Conservation (phyloP, 1,140 invertebrate species). For the Maniola jurtina region DNA sequence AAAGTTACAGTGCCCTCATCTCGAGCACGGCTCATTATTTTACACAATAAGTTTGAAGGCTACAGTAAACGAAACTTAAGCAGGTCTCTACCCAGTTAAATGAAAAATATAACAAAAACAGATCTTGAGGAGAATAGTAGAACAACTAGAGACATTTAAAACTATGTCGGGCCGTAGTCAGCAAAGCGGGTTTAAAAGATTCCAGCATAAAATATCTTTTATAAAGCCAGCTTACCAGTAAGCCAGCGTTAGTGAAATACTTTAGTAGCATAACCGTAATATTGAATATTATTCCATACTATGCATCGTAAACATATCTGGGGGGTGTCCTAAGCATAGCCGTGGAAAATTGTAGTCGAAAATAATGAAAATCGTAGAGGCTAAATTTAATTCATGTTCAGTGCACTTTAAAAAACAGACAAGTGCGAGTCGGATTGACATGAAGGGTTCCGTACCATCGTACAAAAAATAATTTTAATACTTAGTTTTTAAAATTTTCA, state of each 20-base stretch:
- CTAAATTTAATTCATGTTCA: no score
- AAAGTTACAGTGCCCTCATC: no score
- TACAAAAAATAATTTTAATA: no score
- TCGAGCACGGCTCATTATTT: no score
- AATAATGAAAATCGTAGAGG: no score
- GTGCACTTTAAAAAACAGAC: no score
- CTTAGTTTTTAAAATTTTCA: no score
- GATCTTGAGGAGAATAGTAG: constrained; percentile 17
- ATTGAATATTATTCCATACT: constrained; percentile 1
- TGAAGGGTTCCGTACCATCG: no score
- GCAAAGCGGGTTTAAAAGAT: constrained; percentile 30
- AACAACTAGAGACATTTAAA: constrained; percentile 29
- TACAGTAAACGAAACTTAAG: no score
- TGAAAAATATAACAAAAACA: constrained; percentile 3
- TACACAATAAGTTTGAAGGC: no score
- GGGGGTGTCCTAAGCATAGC: neutral
- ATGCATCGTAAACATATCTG: neutral
- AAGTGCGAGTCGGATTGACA: no score
- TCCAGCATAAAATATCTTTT: constrained; percentile 34
- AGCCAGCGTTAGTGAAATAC: constrained; percentile 30
- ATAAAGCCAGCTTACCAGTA: constrained; percentile 31
- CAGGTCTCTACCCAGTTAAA: constrained; percentile 3
- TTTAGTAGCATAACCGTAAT: constrained; percentile 10
- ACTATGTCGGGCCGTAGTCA: constrained; percentile 31
- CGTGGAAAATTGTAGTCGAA: neutral